These are phyloP conservation scores for Rhea americana DNA, from an alignment of 2,113 vertebrate species.

Conservation along the genomic window DNA sequence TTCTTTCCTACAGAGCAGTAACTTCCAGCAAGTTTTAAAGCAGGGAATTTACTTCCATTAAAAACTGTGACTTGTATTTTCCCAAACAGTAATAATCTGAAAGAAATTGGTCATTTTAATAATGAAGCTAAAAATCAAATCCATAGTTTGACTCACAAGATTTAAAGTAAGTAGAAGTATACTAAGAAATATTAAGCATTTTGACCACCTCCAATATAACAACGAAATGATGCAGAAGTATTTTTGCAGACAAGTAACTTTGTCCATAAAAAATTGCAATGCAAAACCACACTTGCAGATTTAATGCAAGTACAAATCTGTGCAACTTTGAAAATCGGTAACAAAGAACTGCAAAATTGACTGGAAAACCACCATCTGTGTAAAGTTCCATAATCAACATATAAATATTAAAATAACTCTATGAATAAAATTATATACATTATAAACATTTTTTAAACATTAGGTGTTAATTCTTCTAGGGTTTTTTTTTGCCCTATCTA, in stretches of 20 bases:
- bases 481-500: not conserved
- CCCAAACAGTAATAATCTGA: not conserved
- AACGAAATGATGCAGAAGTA: not conserved
- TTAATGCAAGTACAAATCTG: not conserved
- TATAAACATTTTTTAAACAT: not conserved
- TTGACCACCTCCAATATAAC: not conserved
- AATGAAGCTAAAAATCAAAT: not conserved
- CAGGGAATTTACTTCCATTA: not conserved
- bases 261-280: not conserved
- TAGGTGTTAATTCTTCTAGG: not conserved
- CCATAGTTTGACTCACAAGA: not conserved
- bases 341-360: rapidly evolving
- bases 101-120: not conserved
- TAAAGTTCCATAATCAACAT: not conserved
- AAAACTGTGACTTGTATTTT: not conserved
- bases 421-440: not conserved
- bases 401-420: not conserved
- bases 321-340: not conserved
- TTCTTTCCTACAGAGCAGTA: not conserved
- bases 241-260: not conserved
- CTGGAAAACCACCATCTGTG: not conserved
- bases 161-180: not conserved
- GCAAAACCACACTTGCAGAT: not conserved
- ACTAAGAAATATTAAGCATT: not conserved
- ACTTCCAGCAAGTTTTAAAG: not conserved